phyloP scores from a whole-genome alignment of 2,113 vertebrate genomes.

The Rhineura floridana region DNA sequence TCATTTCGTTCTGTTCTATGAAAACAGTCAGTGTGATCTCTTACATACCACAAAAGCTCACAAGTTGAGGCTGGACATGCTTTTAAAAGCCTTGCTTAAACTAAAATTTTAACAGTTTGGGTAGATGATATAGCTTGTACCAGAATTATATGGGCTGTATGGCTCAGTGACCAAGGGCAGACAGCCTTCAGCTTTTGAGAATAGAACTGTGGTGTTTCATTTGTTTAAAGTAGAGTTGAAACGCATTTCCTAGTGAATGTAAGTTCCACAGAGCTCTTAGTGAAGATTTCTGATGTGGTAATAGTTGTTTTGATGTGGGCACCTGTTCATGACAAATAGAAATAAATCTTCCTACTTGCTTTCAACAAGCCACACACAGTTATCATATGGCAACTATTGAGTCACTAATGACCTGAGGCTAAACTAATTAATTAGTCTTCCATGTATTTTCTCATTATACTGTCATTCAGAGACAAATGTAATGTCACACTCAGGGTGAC shows the following conservation, averaged over 20 bases:
- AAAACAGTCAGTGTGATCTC: background rate
- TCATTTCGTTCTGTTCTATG: background rate
- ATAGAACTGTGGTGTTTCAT: constrained; percentile 26
- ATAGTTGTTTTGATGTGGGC: constrained; percentile 12
- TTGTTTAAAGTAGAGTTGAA: constrained; percentile 58
- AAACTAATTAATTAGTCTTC: constrained; percentile 9
- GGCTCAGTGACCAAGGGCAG: constrained; percentile 17
- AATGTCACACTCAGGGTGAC: constrained; percentile 12
- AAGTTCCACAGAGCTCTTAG: background rate
- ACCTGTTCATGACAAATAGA: background rate
- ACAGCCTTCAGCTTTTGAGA: constrained; percentile 32
- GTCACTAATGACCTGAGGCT: constrained; percentile 29
- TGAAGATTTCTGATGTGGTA: constrained; percentile 18
- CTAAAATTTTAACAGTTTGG: background rate
- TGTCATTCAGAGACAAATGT: constrained; percentile 24
- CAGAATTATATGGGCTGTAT: background rate
- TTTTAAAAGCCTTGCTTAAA: constrained; percentile 17
- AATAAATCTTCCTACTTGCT: constrained; percentile 9
- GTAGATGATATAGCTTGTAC: constrained; percentile 12
- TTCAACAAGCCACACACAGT: background rate
- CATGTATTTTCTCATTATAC: background rate
- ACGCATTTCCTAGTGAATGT: background rate
- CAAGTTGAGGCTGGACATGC: background rate
- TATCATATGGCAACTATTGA: constrained; percentile 1
- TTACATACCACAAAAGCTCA: background rate